These are phyloP conservation scores for Redunca redunca DNA, from an alignment of 2,113 vertebrate genomes.

Conservation along the genomic window DNA sequence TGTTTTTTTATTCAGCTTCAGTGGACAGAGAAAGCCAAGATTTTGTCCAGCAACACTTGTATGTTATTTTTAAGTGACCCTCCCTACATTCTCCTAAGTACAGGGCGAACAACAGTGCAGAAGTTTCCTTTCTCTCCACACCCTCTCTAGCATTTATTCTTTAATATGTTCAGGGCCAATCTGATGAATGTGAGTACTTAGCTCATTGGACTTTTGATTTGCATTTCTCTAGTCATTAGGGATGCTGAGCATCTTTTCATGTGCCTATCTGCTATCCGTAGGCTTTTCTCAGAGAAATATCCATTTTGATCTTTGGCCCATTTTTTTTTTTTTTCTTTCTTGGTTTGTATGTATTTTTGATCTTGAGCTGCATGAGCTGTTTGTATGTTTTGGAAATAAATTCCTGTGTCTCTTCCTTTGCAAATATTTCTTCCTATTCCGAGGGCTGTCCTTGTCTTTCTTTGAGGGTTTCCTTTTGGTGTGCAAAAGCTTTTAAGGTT, in stretches of 20 bases:
- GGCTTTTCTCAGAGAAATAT: not conserved
- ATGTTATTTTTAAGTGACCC: not conserved
- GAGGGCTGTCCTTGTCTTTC: not conserved
- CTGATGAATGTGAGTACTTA: not conserved
- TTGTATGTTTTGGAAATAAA: not conserved
- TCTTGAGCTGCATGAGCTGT: not conserved
- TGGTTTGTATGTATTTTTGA: not conserved
- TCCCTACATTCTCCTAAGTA: not conserved
- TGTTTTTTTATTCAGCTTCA: not conserved
- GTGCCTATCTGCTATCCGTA: not conserved
- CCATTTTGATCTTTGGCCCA: not conserved
- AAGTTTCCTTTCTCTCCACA: not conserved
- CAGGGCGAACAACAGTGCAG: rapidly evolving
- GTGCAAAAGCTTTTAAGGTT: not conserved
- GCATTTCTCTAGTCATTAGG: not conserved
- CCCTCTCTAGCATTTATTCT: not conserved
- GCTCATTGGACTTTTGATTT: not conserved
- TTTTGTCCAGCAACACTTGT: not conserved
- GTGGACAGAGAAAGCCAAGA: not conserved
- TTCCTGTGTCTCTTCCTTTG: not conserved
- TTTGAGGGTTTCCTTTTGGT: not conserved
- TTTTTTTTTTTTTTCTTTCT: not conserved
- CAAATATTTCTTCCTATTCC: not conserved
- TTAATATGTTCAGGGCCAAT: not conserved
- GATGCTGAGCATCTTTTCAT: not conserved